A percentile compares a stretch with the other conserved stretches of the same genome.
phyloP scores from a whole-genome alignment of 2,888 invertebrate species.

The Steromphala cineraria region DNA sequence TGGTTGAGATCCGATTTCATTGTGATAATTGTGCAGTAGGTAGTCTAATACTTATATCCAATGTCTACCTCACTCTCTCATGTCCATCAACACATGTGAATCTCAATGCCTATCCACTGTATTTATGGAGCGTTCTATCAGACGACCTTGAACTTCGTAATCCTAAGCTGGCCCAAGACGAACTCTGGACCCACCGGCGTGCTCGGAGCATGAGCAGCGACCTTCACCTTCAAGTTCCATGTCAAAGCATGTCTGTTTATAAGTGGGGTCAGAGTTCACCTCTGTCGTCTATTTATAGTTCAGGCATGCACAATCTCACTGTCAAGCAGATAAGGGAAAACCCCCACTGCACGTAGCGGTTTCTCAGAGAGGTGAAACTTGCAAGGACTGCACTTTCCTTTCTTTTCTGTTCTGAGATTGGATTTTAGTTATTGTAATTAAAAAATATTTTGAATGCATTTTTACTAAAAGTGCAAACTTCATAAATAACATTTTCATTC shows the following conservation, averaged over 20 bases:
- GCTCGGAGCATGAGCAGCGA: background rate
- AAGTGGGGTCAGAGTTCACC: too few relatives aligned
- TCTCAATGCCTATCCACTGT: background rate
- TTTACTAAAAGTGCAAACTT: too few relatives aligned
- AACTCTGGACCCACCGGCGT: background rate
- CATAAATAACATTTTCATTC: too few relatives aligned
- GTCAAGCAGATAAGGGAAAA: too few relatives aligned
- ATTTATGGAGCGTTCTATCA: background rate
- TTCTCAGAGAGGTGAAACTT: too few relatives aligned
- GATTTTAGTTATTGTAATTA: too few relatives aligned
- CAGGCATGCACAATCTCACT: too few relatives aligned
- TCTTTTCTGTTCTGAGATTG: too few relatives aligned
- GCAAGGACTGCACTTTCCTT: too few relatives aligned
- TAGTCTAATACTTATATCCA: background rate
- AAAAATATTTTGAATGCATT: too few relatives aligned
- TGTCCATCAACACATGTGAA: background rate
- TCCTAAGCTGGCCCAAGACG: conserved; percentile 1
- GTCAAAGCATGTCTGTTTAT: conserved; percentile 1
- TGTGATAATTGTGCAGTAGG: background rate
- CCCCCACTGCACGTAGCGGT: too few relatives aligned
- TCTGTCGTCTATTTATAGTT: too few relatives aligned
- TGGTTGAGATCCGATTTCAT: background rate
- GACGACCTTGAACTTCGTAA: background rate
- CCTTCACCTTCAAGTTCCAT: conserved; percentile 4
- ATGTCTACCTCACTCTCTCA: background rate